Evolutionary conservation across 2,113 vertebrate species (phyloP).

Genomic region (Macaca fascicularis): T2T-MFA8v1.1 NC_088376.1:102801501-102802000

Average conservation of each 20-base stretch:
- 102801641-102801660: neutral
- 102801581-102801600: neutral
- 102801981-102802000: neutral
- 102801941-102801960: neutral
- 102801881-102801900: neutral
- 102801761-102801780: neutral
- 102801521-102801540: neutral
- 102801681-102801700: neutral
- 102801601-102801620: neutral
- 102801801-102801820: neutral
- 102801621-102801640: neutral
- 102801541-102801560: neutral
- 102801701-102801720: neutral
- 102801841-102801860: neutral
- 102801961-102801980: neutral
- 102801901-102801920: neutral
- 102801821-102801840: neutral
- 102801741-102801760: neutral
- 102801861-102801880: neutral
- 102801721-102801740: neutral
- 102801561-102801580: neutral
- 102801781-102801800: neutral
- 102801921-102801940: neutral
- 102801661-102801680: neutral
- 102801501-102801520: neutral